Base-by-base conservation (phyloP, 2,113 vertebrate genomes). In the Micronycteris hirsuta region DNA sequence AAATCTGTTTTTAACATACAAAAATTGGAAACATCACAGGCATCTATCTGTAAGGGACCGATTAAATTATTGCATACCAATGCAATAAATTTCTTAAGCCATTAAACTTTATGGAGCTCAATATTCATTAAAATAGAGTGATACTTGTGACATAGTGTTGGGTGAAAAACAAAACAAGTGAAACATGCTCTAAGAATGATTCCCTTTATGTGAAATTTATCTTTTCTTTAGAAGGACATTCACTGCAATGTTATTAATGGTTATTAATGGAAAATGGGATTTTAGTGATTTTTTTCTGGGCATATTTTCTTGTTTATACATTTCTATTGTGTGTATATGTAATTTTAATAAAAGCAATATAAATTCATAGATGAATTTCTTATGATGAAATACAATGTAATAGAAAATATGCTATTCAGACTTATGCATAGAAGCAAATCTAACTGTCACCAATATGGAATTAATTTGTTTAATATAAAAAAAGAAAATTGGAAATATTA, bases 1-100 rank as follows among this genome's bases (percentile, higher is more conserved):
- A 84, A 82, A 90, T 85, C 54, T 91, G 71, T 94, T 93, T 91
- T 93, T 96, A 95, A 94, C 85, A 13, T 94, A 87, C 2, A 77
- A 89, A 88, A 93, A 24, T 91, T 93, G 70, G 58, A 93, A 88
- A 49, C 63, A 67, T 78, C 3, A 17, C 67, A 94, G 89, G 82
- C 11, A 82, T 71, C 45, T 67, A 77, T 71, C 88, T 89, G 4
- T 38, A 78, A 8, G 33, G 7, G 14, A 61, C 24, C 77, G 24
- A 95, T 86, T 91, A 93, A 93, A 54, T 96, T 86, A 86, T 81
- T 82, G 36, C 33, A 91, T 38, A 89, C 56, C 58, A 82, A 89
- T 43, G 43, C 3, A 67, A 36, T 77, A 33, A 11, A 94, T 86
- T 86, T 96, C n/a, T 78, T 36, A 86, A 82, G 22, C 76, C 67